These are phyloP conservation scores for Eupithecia centaureata DNA, from an alignment of 2,888 invertebrate species.

Conservation along the genomic window DNA sequence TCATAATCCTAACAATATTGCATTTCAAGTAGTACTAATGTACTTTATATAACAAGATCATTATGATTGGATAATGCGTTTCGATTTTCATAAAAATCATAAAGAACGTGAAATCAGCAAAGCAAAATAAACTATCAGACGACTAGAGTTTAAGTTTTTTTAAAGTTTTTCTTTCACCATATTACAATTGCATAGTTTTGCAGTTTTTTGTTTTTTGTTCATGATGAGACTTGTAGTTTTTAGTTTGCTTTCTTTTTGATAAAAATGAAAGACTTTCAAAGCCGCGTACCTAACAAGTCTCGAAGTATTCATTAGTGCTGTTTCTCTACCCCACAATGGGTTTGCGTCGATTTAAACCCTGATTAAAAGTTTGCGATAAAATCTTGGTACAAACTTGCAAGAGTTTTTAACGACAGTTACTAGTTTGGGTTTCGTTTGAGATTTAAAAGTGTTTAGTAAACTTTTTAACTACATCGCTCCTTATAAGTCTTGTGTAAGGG, in stretches of 20 bases:
- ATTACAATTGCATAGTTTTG: neutral
- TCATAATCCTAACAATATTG: neutral
- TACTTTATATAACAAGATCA: neutral
- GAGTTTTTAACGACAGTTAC: slow-evolving; percentile 24
- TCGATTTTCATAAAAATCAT: neutral
- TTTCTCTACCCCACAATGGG: neutral
- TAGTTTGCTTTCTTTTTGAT: neutral
- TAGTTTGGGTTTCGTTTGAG: slow-evolving; percentile 17
- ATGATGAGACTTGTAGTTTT: neutral
- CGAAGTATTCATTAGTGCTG: neutral
- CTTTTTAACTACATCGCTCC: slow-evolving; percentile 12
- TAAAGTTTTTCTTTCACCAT: neutral
- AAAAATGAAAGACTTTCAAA: neutral
- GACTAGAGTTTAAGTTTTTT: too few species aligned
- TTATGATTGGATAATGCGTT: too few species aligned
- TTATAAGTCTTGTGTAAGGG: neutral
- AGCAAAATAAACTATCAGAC: neutral
- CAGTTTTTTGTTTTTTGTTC: neutral
- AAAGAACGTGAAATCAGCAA: neutral
- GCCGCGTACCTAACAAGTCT: neutral
- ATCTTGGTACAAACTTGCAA: slow-evolving; percentile 6
- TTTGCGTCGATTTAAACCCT: slow-evolving; percentile 14
- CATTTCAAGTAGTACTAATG: neutral
- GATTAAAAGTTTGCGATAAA: slow-evolving; percentile 21
- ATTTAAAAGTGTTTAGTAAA: slow-evolving; percentile 11